Conservation (phyloP, 2,888 invertebrate species). For the Ennomos quercinarius region DNA sequence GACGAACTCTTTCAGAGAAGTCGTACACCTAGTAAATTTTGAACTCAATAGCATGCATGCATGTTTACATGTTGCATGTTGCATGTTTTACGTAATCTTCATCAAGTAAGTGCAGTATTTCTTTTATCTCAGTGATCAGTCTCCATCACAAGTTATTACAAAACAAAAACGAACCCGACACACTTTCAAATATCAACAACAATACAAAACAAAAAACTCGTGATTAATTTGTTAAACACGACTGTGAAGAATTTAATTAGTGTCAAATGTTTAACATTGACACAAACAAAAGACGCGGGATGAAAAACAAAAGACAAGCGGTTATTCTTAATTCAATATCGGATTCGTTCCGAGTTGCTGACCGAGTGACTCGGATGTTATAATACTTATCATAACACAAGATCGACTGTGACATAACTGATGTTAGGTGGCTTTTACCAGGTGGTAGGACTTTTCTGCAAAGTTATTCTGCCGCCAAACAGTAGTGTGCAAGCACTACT, state of each 20-base stretch:
- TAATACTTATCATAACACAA: too few relatives aligned
- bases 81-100: too few relatives aligned
- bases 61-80: too few relatives aligned
- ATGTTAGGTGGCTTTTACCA: too few relatives aligned
- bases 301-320: slow-evolving; percentile 27
- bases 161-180: slow-evolving; percentile 3
- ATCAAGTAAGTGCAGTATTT: too few relatives aligned
- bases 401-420: slow-evolving; percentile 29
- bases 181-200: slow-evolving; percentile 9
- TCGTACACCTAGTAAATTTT: too few relatives aligned
- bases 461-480: too few relatives aligned
- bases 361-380: slow-evolving; percentile 14
- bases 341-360: slow-evolving; percentile 36
- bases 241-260: slow-evolving; percentile 44
- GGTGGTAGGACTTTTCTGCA: too few relatives aligned
- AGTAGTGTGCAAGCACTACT: too few relatives aligned
- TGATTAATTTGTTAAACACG: slow-evolving; percentile 44
- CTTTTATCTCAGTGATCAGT: too few relatives aligned
- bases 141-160: neutral
- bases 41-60: too few relatives aligned
- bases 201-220: slow-evolving; percentile 33
- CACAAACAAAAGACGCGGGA: slow-evolving; percentile 40
- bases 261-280: slow-evolving; percentile 52
- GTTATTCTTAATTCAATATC: slow-evolving; percentile 25
- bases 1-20: too few relatives aligned